These are phyloP conservation scores for Apogon hyalosoma DNA, from an alignment of 2,797 vertebrate genomes.

Conservation along the genomic window DNA sequence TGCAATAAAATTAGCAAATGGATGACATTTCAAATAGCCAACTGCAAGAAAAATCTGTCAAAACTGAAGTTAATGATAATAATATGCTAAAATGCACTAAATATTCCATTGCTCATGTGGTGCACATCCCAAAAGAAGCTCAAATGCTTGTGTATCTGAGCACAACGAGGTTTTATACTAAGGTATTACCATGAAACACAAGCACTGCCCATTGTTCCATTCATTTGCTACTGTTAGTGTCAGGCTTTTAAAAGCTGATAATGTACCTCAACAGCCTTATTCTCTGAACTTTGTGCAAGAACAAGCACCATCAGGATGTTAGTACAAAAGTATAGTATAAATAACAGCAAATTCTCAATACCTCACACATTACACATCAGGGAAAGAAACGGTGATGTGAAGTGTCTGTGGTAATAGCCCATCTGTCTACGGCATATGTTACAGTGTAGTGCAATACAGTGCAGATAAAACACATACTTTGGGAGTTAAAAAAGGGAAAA, in stretches of 20 bases:
- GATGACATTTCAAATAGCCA: conserved; percentile 50
- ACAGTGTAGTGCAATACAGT: background rate
- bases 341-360: conserved; percentile 17
- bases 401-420: conserved; percentile 24
- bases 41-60: conserved; percentile 52
- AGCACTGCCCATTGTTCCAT: conserved; percentile 14
- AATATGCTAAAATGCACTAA: conserved; percentile 20
- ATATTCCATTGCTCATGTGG: conserved; percentile 1
- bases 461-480: conserved; percentile 17
- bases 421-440: conserved; percentile 17
- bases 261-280: conserved; percentile 18
- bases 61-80: conserved; percentile 16
- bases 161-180: conserved; percentile 12
- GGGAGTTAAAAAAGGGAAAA: conserved; percentile 10
- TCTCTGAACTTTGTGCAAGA: conserved; percentile 24
- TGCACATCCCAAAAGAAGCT: conserved; percentile 4
- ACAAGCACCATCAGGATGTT: conserved; percentile 40
- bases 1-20: conserved; percentile 68
- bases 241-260: conserved; percentile 33
- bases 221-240: conserved; percentile 18
- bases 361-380: conserved; percentile 13
- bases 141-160: conserved; percentile 7
- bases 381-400: conserved; percentile 9
- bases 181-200: conserved; percentile 24
- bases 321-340: conserved; percentile 32